Evolutionary conservation across 1,140 invertebrate genomes (phyloP).

Genomic region (Drepana arcuata): DNA sequence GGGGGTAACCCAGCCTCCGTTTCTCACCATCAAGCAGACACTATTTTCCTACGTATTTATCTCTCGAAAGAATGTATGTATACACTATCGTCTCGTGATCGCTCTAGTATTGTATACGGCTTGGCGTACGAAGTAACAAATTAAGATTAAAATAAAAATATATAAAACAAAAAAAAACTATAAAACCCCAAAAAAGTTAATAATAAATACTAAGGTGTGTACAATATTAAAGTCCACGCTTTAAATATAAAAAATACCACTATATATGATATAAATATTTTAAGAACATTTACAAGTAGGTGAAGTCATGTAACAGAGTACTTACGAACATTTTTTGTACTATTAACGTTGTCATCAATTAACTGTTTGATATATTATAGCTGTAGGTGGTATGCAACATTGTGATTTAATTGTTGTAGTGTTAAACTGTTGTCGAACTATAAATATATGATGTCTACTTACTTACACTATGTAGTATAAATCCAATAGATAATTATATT

Average conservation of each 20-base stretch:
- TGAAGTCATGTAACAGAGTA: conserved; percentile 49
- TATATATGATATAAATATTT: conserved; percentile 51
- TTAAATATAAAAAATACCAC: conserved; percentile 42
- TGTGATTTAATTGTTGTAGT: conserved; percentile 68
- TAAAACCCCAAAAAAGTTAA: conserved; percentile 47
- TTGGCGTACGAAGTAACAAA: conserved; percentile 51
- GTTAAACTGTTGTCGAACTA: conserved; percentile 53
- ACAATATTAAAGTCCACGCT: conserved; percentile 59
- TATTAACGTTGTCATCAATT: conserved; percentile 38
- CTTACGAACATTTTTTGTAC: conserved; percentile 39
- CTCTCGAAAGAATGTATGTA: conserved; percentile 49
- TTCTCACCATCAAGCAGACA: conserved; percentile 30
- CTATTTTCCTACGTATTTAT: conserved; percentile 66
- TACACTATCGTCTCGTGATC: conserved; percentile 42
- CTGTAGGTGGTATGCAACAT: conserved; percentile 53
- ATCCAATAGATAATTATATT: conserved; percentile 61
- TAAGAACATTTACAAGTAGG: conserved; percentile 65
- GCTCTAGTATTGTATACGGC: conserved; percentile 66
- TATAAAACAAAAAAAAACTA: conserved; percentile 23
- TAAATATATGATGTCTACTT: conserved; percentile 38
- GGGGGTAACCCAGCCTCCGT: conserved; percentile 18
- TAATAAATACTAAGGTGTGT: conserved; percentile 47
- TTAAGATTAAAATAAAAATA: conserved; percentile 45
- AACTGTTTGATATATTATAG: conserved; percentile 19
- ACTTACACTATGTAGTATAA: conserved; percentile 58